Evolutionary conservation across 2,888 invertebrate genomes (phyloP).

Genomic region (Caenorhabditis auriculariae): DNA sequence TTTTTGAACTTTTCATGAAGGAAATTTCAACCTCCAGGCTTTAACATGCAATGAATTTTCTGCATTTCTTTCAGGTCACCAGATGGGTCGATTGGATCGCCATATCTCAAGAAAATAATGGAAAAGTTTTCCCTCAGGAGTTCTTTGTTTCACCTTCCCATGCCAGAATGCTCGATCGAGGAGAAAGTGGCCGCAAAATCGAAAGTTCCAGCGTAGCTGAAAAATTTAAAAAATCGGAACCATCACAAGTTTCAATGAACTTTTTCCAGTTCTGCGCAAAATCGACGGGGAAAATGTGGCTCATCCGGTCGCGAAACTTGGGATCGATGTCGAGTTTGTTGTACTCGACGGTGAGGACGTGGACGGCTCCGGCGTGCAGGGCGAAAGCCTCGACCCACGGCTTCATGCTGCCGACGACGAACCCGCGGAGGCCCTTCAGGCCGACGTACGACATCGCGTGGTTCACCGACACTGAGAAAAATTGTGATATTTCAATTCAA

Average conservation of each 20-base stretch:
- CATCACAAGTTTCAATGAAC: too few relatives aligned
- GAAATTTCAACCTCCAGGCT: conserved; percentile 10
- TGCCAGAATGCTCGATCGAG: conserved; percentile 34
- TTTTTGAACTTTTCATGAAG: background rate
- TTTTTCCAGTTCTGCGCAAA: conserved; percentile 17
- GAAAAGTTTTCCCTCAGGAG: too few relatives aligned
- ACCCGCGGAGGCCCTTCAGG: conserved; percentile 10
- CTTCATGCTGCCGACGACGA: conserved; percentile 27
- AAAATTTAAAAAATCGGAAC: too few relatives aligned
- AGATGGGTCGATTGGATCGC: conserved; percentile 33
- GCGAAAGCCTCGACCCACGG: conserved; percentile 34
- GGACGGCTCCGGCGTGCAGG: conserved; percentile 8
- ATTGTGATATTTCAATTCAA: background rate
- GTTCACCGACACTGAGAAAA: conserved; percentile 14
- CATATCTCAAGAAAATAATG: too few relatives aligned
- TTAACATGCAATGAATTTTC: conserved; percentile 24
- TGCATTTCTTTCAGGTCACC: conserved; percentile 28
- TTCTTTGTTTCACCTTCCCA: too few relatives aligned
- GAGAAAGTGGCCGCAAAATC: conserved; percentile 32
- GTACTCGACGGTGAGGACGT: conserved; percentile 30
- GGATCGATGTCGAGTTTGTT: conserved; percentile 10
- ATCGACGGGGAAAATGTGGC: conserved; percentile 16
- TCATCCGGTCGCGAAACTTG: conserved; percentile 11
- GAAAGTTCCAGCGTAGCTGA: conserved; percentile 17
- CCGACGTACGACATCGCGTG: conserved; percentile 17